Base-by-base conservation (phyloP, 2,113 vertebrate genomes). In the Desmodus rotundus region DNA sequence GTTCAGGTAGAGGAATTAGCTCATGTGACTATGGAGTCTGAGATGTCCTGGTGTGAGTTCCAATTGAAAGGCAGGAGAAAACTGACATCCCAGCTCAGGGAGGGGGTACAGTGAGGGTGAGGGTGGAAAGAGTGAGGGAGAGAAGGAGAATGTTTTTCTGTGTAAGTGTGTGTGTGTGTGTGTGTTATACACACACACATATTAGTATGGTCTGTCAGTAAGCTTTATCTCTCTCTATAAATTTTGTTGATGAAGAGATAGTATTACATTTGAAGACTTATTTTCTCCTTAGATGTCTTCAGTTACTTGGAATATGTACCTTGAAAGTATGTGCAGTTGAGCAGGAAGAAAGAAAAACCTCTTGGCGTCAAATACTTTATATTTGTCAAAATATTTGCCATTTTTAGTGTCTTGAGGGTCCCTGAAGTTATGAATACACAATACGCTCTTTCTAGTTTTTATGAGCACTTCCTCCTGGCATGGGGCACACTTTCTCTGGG, bases 321-420 rank as follows among this genome's bases (percentile, higher is more conserved):
- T 41, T 83, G 36, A 65, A 73, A 73, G 13, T 85, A 61, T 19
- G 4, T 58, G 77, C 28, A 50, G 16, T 92, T 77, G 65, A 73
- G 31, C 84, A 93, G 95, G 76, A 95, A 73, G 13, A 77, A 93
- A n/a, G 82, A 85, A 85, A 76, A 85, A 74, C 0, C 16, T 88
- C 61, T 86, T 73, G 28, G n/a, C 77, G 78, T 90, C 72, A 54
- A 28, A 65, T 95, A 19, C 45, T 89, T 80, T n/a, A 31, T 93
- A 68, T 93, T 87, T 93, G 41, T 95, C 76, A 92, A 94, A 87
- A 74, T 87, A 52, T 81, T 96, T 92, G 58, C 15, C 89, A 83
- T 73, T 95, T 95, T 90, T 92, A 92, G 95, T n/a, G 17, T 77
- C 52, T 63, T 74, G 24, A 70, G 65, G 91, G 24, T 81, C 50